Base-by-base conservation (phyloP, 2,113 vertebrate species). In the Anoura caudifer region DNA sequence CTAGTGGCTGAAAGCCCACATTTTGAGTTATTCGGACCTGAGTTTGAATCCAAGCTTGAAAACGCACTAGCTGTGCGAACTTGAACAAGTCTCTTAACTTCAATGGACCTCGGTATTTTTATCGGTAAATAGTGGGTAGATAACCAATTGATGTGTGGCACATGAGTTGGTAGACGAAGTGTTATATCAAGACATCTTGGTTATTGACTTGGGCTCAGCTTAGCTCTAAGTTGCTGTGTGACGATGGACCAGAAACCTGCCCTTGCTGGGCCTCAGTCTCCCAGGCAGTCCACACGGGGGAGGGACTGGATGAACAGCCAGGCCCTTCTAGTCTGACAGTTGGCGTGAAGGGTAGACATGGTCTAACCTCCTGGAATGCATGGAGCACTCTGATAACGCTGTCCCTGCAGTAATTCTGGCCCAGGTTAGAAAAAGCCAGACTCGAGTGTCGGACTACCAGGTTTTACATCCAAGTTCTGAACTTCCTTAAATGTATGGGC, bases 331-430 rank as follows among this genome's bases (percentile, higher is more conserved):
- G 43, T 47, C 61, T 72, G 76, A 17, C 6, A 5, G 14, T 7
- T n/a, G 28, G 69, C 56, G 7, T 75, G 72, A 61, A 63, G 38
- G 67, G 14, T 47, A 50, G 87, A 26, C 15, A 12, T 0, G 5
- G 3, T 12, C 10, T 43, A 47, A 63, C 22, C 1, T n/a, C 36
- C 43, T 22, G 20, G 43, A 41, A n/a, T 3, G 6, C 26, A 10
- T 1, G 0, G 38, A 38, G 43, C 4, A 6, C 33, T 47, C 15
- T 20, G 59, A 24, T n/a, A 38, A 17, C 0, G 2, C 13, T 24
- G 5, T 9, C 72, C 15, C 28, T 28, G 45, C 38, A 81, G n/a
- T 36, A 14, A 31, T 45, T n/a, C n/a, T 20, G 41, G 31, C 7
- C 50, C 50, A 15, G 9, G 3, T 0, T 15, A n/a, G 67, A 47